phyloP scores from a whole-genome alignment of 53 echinoderm and acorn worm species.

The Antedon mediterranea region DNA sequence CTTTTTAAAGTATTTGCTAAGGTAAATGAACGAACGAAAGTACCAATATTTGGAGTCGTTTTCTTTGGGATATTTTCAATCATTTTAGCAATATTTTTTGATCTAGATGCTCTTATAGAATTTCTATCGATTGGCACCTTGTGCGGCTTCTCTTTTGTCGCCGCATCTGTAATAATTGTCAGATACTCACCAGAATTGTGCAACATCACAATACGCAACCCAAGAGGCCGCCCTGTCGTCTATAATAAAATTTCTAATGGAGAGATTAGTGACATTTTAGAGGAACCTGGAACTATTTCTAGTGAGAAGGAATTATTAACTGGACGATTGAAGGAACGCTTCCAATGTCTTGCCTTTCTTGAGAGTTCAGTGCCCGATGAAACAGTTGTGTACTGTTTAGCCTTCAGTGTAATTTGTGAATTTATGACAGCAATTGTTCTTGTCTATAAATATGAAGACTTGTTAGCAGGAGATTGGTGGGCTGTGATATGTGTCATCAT shows the following conservation, averaged over 20 bases:
- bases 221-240: neutral
- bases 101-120: slow-evolving; percentile 3
- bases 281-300: neutral
- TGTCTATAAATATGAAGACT: neutral
- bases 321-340: neutral
- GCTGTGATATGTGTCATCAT: slow-evolving; percentile 14
- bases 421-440: slow-evolving; percentile 10
- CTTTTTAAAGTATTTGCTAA: neutral
- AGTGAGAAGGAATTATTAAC: neutral
- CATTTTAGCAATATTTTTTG: neutral
- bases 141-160: neutral
- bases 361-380: slow-evolving; percentile 20
- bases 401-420: slow-evolving; percentile 20
- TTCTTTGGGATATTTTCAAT: neutral
- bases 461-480: slow-evolving; percentile 27
- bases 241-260: neutral
- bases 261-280: too few relatives aligned
- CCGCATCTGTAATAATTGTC: neutral
- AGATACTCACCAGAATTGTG: neutral
- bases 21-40: neutral
- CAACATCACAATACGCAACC: neutral
- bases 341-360: neutral
- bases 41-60: neutral
- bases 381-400: slow-evolving; percentile 26
- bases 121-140: slow-evolving; percentile 5